Conservation (phyloP, 1,140 invertebrate genomes). For the Drosophila biarmipes region DNA sequence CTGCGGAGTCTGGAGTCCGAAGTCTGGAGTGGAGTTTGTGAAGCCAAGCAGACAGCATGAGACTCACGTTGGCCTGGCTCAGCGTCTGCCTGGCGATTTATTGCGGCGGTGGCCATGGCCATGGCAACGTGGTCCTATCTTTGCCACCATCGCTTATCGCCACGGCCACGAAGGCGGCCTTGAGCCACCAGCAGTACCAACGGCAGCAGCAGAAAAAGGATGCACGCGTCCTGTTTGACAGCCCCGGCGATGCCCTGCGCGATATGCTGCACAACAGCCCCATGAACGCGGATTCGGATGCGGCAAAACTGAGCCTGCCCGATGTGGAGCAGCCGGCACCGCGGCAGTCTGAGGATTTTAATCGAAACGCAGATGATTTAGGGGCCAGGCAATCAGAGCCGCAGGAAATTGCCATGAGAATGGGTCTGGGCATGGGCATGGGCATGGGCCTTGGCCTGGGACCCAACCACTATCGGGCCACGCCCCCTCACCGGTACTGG, state of each 20-base stretch:
- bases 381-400: conserved; percentile 67
- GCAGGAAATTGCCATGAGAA: conserved; percentile 67
- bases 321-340: conserved; percentile 43
- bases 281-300: neutral
- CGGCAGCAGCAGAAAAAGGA: conserved; percentile 68
- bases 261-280: conserved; percentile 50
- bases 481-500: conserved; percentile 66
- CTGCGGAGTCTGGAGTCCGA: conserved; percentile 6
- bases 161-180: conserved; percentile 74
- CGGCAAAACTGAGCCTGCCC: conserved; percentile 30
- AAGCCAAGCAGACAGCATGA: conserved; percentile 64
- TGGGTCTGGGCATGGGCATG: conserved; percentile 13
- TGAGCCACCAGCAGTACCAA: conserved; percentile 48
- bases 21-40: conserved; percentile 15
- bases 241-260: conserved; percentile 47
- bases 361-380: conserved; percentile 81
- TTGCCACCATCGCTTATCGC: conserved; percentile 84
- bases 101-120: conserved; percentile 73
- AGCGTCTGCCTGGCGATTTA: conserved; percentile 80
- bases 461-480: conserved; percentile 37
- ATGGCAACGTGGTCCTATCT: conserved; percentile 78
- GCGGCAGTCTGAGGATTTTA: conserved; percentile 63
- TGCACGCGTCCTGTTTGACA: conserved; percentile 78
- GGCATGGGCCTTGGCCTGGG: conserved; percentile 27
- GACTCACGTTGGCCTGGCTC: conserved; percentile 79